Evolutionary conservation across 2,113 vertebrate genomes (phyloP), one percentile per base, ranked within the genome.

Genomic region (Chionomys nivalis): DNA sequence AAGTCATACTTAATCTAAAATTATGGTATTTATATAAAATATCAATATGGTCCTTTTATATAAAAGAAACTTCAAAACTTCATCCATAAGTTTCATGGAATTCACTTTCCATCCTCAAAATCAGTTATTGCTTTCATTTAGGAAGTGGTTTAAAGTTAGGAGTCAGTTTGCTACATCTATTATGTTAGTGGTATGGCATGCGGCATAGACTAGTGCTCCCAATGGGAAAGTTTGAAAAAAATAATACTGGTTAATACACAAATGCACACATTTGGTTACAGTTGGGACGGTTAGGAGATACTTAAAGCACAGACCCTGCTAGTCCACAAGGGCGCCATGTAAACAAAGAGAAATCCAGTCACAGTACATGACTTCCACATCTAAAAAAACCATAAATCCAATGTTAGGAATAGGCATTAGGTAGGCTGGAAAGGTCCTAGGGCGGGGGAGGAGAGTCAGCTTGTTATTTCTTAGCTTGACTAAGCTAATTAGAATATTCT

Each of bases 281-380:
- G 68, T 92, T 94, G 94, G 95, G 90, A 94, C 83, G 65, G 95
- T 97, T 96, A 97, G 82, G 91, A 98, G 93, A 96, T 96, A 97
- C 79, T 97, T 94, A 97, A 96, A 97, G 96, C 96, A 97, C 95
- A 97, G 97, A 98, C 97, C 96, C 97, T 97, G 97, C 97, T 97
- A 96, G 52, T 97, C 96, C 97, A 95, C 83, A 97, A 98, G 77
- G 94, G 92, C 70, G 88, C 82, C 96, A 96, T 94, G 95, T 96
- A 96, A 97, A 96, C 97, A 98, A 97, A 97, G 90, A 97, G 94
- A 97, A 97, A 97, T 96, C 94, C 97, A 96, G 94, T 96, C 96
- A 97, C 94, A 97, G 93, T 73, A 94, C 17, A 97, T 92, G 96
- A 97, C 94, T 95, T 97, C 96, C 97, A 97, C 87, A 97, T 98